A percentile compares a stretch with the other conserved stretches of the same genome.
These are phyloP conservation scores for Phaethornis superciliosus DNA, from an alignment of 2,113 vertebrate species.

Conservation along the genomic window DNA sequence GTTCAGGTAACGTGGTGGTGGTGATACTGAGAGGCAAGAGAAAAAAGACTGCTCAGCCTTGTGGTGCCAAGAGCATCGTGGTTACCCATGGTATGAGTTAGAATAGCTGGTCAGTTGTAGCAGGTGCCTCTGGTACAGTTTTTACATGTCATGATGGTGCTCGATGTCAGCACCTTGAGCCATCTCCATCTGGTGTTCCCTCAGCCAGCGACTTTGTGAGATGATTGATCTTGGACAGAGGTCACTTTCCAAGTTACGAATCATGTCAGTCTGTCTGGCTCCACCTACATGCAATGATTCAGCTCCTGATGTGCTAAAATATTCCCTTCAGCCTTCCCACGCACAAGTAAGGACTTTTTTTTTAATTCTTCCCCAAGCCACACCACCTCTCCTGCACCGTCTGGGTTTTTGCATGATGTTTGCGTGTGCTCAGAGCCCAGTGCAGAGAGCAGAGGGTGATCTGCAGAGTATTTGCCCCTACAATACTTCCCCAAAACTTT, in stretches of 20 bases:
- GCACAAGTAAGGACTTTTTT: slow-evolving; percentile 8
- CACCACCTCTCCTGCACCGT: neutral
- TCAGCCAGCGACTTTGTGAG: slow-evolving; percentile 8
- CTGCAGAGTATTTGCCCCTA: neutral
- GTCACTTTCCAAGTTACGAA: slow-evolving; percentile 45
- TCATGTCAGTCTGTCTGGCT: slow-evolving; percentile 62
- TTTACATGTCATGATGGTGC: neutral
- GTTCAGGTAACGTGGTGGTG: accelerated
- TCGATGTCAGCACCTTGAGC: neutral
- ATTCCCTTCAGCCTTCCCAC: slow-evolving; percentile 53
- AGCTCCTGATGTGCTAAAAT: slow-evolving; percentile 67
- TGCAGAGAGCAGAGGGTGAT: neutral
- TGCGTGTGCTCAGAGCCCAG: neutral
- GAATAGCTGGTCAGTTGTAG: neutral
- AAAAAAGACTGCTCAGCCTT: accelerated
- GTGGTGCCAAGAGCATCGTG: neutral
- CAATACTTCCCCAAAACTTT: neutral
- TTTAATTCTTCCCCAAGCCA: neutral
- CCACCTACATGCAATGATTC: slow-evolving; percentile 61
- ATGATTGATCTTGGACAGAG: slow-evolving; percentile 44
- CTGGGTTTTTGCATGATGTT: neutral
- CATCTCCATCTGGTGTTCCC: neutral
- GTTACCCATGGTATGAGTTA: neutral
- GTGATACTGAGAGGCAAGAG: neutral
- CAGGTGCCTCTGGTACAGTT: neutral